Evolutionary conservation across 37 sponge, comb jelly and placozoan genomes (phyloP).

Genomic region (Amphimedon queenslandica): DNA sequence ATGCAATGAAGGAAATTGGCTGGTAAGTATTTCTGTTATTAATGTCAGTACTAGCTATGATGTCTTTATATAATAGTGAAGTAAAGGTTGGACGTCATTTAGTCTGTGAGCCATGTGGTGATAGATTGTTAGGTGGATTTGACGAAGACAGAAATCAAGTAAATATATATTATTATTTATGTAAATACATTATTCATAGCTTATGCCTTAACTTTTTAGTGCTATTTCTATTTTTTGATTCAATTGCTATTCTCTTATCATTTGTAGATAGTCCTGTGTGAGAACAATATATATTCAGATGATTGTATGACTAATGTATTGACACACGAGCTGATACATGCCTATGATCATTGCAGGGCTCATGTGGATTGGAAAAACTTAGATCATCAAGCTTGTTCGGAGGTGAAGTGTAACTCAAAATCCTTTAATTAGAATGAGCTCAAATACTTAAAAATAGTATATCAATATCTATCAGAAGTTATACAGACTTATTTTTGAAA

Average conservation of each 20-base stretch:
- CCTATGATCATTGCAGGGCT: slow-evolving; percentile 80
- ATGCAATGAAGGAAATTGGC: slow-evolving; percentile 81
- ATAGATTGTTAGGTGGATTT: slow-evolving; percentile 77
- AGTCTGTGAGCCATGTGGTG: slow-evolving; percentile 90
- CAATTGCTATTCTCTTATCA: neutral
- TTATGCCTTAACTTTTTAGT: neutral
- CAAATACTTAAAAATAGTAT: too few relatives aligned
- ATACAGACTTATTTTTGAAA: too few relatives aligned
- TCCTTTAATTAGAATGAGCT: neutral
- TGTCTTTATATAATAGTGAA: slow-evolving; percentile 45
- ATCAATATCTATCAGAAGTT: too few relatives aligned
- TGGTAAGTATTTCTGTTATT: slow-evolving; percentile 50
- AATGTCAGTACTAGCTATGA: neutral
- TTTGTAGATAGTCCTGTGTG: slow-evolving; percentile 81
- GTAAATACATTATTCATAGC: neutral
- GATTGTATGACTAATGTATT: slow-evolving; percentile 75
- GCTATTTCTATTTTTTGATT: neutral
- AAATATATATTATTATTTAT: neutral
- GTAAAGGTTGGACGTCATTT: slow-evolving; percentile 69
- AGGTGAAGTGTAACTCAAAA: slow-evolving; percentile 22
- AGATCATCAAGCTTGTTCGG: slow-evolving; percentile 87
- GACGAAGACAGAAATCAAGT: slow-evolving; percentile 69
- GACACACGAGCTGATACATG: slow-evolving; percentile 92
- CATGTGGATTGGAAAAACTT: slow-evolving; percentile 78
- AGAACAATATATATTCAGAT: slow-evolving; percentile 85